These are phyloP conservation scores for Anas flavirostris DNA, from an alignment of 2,797 vertebrate genomes.

Conservation along the genomic window DNA sequence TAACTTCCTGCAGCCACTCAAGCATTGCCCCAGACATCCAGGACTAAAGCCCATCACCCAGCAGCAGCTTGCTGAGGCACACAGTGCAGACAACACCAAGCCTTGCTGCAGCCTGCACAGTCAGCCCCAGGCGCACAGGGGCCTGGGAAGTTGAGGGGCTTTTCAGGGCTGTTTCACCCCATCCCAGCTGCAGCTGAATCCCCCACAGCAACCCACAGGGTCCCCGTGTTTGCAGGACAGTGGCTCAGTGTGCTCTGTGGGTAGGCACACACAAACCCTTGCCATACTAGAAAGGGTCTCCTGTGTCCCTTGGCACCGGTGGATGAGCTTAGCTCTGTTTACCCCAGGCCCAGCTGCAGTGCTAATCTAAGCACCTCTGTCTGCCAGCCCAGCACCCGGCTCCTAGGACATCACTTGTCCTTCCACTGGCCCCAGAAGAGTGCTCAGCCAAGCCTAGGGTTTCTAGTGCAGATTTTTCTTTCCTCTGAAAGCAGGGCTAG, in stretches of 20 bases:
- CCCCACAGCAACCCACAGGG: background rate
- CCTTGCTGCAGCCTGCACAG: background rate
- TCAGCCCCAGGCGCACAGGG: background rate
- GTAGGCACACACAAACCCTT: background rate
- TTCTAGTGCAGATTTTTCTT: background rate
- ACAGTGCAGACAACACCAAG: background rate
- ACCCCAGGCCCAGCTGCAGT: slow-evolving; percentile 28
- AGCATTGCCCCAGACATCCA: rapidly evolving
- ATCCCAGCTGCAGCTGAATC: slow-evolving; percentile 22
- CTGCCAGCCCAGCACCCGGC: background rate
- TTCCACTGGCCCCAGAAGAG: background rate
- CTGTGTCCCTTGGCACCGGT: background rate
- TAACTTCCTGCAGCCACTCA: background rate
- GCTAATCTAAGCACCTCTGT: slow-evolving; percentile 48
- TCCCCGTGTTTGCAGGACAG: background rate
- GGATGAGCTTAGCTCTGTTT: background rate
- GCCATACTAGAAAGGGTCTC: background rate
- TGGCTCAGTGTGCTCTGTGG: background rate
- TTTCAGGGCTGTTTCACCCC: background rate
- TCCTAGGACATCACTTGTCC: background rate
- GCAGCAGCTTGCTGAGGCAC: background rate
- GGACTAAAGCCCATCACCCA: rapidly evolving
- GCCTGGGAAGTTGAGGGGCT: background rate
- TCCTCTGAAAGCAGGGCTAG: background rate
- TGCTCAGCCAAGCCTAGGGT: background rate